Evolutionary conservation across 2,113 vertebrate genomes (phyloP).

Genomic region (Manacus vitellinus): DNA sequence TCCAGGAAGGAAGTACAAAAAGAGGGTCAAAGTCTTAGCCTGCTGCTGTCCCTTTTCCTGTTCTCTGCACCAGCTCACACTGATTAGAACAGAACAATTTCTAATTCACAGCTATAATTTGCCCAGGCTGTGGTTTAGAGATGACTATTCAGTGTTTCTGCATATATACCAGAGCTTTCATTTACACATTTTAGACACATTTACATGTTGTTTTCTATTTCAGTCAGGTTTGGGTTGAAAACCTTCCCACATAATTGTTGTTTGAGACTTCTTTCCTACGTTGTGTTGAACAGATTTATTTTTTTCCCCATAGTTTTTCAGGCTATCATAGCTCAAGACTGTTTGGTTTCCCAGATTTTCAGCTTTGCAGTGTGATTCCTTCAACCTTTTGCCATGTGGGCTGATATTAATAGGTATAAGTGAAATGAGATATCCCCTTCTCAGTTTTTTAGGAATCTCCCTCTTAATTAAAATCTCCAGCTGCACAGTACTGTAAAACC

Average conservation of each 20-base stretch:
- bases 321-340: not conserved
- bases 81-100: not conserved
- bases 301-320: not conserved
- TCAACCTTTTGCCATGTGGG: not conserved
- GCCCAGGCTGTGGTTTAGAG: not conserved
- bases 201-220: not conserved
- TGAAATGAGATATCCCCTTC: not conserved
- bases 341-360: not conserved
- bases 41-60: not conserved
- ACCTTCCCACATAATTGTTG: not conserved
- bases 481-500: not conserved
- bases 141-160: not conserved
- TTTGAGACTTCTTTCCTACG: not conserved
- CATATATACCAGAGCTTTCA: not conserved
- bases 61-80: not conserved
- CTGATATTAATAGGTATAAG: not conserved
- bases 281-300: not conserved
- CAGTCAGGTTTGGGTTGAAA: not conserved
- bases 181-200: not conserved
- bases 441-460: not conserved
- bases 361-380: not conserved
- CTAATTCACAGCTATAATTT: not conserved
- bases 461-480: not conserved
- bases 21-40: not conserved
- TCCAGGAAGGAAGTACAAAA: not conserved